Percentiles rank a stretch among this genome's conserved stretches.
These are phyloP conservation scores for Trochalopteron elliotii DNA, from an alignment of 2,113 vertebrate species.

Conservation along the genomic window DNA sequence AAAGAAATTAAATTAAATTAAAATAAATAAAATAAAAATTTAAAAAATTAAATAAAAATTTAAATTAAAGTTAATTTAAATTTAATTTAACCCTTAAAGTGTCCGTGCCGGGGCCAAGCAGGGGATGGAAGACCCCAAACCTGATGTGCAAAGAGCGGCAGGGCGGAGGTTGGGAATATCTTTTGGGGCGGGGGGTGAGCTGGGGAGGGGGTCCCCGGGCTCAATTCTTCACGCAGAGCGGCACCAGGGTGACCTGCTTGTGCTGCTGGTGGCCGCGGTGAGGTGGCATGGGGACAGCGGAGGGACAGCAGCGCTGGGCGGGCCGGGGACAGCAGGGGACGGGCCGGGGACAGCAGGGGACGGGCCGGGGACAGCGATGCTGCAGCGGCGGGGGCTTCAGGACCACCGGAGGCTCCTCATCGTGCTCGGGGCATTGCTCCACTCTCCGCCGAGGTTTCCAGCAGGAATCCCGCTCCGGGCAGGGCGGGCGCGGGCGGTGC, in stretches of 20 bases:
- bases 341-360: background rate
- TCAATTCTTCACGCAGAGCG: background rate
- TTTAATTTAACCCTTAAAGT: too few species aligned
- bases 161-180: background rate
- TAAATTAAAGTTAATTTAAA: too few species aligned
- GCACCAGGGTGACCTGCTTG: background rate
- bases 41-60: too few species aligned
- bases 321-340: background rate
- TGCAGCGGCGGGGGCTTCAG: background rate
- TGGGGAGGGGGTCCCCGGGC: background rate
- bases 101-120: too few species aligned
- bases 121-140: background rate
- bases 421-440: background rate
- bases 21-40: too few species aligned
- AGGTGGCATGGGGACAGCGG: rapidly evolving
- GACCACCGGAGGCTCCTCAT: background rate
- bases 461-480: rapidly evolving
- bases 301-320: background rate
- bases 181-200: rapidly evolving
- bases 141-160: background rate
- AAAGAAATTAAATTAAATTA: too few species aligned
- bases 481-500: background rate
- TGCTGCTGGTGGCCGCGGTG: background rate
- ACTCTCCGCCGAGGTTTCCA: background rate
- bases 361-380: background rate